phyloP scores from a whole-genome alignment of 2,888 invertebrate genomes.

The Catocala sponsa region DNA sequence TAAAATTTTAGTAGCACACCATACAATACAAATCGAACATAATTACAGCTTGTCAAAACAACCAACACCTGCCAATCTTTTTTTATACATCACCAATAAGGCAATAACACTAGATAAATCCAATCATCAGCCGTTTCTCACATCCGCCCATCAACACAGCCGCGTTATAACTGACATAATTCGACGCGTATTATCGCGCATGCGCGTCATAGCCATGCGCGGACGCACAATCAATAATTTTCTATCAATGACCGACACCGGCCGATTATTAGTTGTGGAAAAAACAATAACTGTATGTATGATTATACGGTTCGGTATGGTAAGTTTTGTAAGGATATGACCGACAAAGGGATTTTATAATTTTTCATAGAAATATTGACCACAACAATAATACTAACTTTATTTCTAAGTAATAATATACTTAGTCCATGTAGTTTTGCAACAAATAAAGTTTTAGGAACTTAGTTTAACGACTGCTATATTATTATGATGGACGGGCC shows the following conservation, averaged over 20 bases:
- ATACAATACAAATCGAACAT: slow-evolving; percentile 9
- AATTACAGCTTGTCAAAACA: slow-evolving; percentile 16
- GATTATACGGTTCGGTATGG: slow-evolving; percentile 65
- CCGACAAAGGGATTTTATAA: slow-evolving; percentile 9
- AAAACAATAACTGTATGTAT: slow-evolving; percentile 81
- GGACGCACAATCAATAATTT: slow-evolving; percentile 80
- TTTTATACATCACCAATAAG: slow-evolving; percentile 1
- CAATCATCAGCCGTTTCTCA: slow-evolving; percentile 48
- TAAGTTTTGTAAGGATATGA: slow-evolving; percentile 60
- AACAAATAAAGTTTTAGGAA: too few species aligned
- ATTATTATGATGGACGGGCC: too few species aligned
- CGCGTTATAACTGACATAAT: slow-evolving; percentile 42
- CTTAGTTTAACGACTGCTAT: too few species aligned
- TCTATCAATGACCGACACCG: slow-evolving; percentile 80
- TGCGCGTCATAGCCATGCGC: slow-evolving; percentile 19
- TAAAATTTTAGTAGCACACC: too few species aligned
- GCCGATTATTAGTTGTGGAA: slow-evolving; percentile 80
- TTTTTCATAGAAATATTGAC: slow-evolving; percentile 1
- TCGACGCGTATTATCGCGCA: slow-evolving; percentile 40
- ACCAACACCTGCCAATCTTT: slow-evolving; percentile 23
- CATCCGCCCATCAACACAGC: slow-evolving; percentile 46
- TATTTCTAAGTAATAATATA: too few species aligned
- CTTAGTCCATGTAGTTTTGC: too few species aligned
- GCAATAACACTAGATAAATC: slow-evolving; percentile 23
- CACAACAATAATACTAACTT: too few species aligned